Percentiles rank a stretch among this genome's conserved stretches.
Conservation (phyloP, 2,888 invertebrate species). For the Alsophila aescularia region DNA sequence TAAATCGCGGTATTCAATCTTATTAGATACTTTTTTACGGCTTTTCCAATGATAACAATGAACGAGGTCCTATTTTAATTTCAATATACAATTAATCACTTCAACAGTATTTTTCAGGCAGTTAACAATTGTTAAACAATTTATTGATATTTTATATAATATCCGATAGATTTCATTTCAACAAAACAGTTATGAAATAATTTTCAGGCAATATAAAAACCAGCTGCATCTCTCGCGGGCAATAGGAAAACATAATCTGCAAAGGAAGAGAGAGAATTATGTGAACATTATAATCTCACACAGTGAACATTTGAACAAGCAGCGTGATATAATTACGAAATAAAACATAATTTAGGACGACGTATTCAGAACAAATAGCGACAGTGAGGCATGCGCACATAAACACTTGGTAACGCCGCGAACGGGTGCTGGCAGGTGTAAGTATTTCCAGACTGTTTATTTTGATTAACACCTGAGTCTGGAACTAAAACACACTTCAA, state of each 20-base stretch:
- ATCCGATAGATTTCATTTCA: background rate
- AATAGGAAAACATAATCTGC: background rate
- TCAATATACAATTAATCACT: background rate
- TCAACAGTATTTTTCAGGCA: too few relatives aligned
- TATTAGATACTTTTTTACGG: slow-evolving; percentile 1
- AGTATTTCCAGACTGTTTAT: slow-evolving; percentile 40
- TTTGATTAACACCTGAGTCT: slow-evolving; percentile 55
- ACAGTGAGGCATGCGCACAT: slow-evolving; percentile 39
- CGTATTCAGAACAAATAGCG: slow-evolving; percentile 46
- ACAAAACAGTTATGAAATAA: background rate
- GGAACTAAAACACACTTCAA: slow-evolving; percentile 37
- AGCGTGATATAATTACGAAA: slow-evolving; percentile 45
- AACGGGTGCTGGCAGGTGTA: slow-evolving; percentile 52
- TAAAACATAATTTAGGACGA: slow-evolving; percentile 50
- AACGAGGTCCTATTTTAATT: background rate
- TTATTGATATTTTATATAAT: too few relatives aligned
- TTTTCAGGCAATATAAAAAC: background rate
- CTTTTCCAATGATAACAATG: background rate
- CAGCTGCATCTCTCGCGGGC: background rate
- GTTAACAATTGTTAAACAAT: too few relatives aligned
- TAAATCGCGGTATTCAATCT: background rate
- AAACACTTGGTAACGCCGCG: slow-evolving; percentile 44
- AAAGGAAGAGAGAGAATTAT: slow-evolving; percentile 3
- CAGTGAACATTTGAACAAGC: slow-evolving; percentile 20
- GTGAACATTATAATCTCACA: background rate